Percentiles rank a stretch among this genome's conserved stretches.
These are phyloP conservation scores for Zaprionus lineosus DNA, from an alignment of 2,888 invertebrate species.

Conservation along the genomic window DNA sequence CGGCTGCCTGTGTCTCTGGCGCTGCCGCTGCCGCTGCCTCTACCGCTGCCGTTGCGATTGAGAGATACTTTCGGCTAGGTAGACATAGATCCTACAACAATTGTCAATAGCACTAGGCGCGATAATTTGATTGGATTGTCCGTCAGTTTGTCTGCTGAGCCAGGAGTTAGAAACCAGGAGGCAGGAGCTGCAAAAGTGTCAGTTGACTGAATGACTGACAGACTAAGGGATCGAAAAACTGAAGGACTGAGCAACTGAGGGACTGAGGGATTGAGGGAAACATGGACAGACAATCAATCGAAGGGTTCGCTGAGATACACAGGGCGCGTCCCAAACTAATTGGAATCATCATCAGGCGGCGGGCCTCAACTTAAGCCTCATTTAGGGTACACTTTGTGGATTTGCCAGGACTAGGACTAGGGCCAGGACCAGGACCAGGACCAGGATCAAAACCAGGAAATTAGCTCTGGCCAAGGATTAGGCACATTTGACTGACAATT, in stretches of 20 bases:
- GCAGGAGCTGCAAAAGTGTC: slow-evolving; percentile 57
- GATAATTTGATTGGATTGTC: slow-evolving; percentile 82
- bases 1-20: too few relatives aligned
- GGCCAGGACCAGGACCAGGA: slow-evolving; percentile 37
- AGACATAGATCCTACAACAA: slow-evolving; percentile 42
- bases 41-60: too few relatives aligned
- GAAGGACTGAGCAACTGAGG: too few relatives aligned
- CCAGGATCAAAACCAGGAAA: slow-evolving; percentile 54
- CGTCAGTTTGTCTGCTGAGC: slow-evolving; percentile 42
- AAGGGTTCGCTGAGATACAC: slow-evolving; percentile 40
- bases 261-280: too few relatives aligned
- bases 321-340: slow-evolving; percentile 72
- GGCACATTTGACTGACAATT: slow-evolving; percentile 81
- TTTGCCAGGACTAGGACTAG: slow-evolving; percentile 61
- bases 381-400: slow-evolving; percentile 83
- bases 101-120: slow-evolving; percentile 74
- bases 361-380: slow-evolving; percentile 83
- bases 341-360: slow-evolving; percentile 81
- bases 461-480: slow-evolving; percentile 80
- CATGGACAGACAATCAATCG: slow-evolving; percentile 68
- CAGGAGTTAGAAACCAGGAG: slow-evolving; percentile 4
- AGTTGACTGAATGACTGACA: slow-evolving; percentile 62
- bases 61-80: slow-evolving; percentile 19
- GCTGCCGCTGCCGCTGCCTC: too few relatives aligned
- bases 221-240: background rate